These are phyloP conservation scores for Coremacera marginata DNA, from an alignment of 2,888 invertebrate genomes.

Conservation along the genomic window DNA sequence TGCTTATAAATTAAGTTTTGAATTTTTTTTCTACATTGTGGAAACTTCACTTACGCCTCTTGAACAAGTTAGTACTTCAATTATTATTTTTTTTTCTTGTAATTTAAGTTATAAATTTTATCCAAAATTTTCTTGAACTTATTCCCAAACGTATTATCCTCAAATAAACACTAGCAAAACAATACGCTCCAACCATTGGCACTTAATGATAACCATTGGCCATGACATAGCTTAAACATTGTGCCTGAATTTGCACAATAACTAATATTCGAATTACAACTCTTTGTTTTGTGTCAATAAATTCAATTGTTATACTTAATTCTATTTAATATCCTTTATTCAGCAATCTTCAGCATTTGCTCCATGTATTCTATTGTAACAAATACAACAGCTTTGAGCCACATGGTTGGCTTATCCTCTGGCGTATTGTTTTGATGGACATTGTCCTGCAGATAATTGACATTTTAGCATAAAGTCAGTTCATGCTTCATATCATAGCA, in stretches of 20 bases:
- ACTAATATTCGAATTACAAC: neutral
- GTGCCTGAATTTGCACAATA: neutral
- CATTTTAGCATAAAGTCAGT: neutral
- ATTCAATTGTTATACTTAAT: slow-evolving; percentile 8
- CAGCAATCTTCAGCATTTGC: neutral
- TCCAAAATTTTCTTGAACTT: neutral
- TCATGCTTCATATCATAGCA: neutral
- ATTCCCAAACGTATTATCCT: neutral
- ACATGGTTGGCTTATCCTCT: neutral
- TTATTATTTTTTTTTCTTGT: neutral
- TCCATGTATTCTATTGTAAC: neutral
- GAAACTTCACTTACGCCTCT: neutral
- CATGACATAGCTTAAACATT: neutral
- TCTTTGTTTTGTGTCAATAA: slow-evolving; percentile 16
- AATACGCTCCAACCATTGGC: neutral
- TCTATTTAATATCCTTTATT: neutral
- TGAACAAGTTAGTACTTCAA: no score
- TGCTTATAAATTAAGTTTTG: neutral
- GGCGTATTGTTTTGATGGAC: neutral
- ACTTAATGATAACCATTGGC: neutral
- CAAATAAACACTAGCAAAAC: neutral
- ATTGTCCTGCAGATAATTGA: neutral
- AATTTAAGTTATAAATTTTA: neutral
- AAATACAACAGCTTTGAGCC: neutral
- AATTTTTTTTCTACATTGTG: neutral